phyloP scores from a whole-genome alignment of 2,797 vertebrate species.

The Manis crassicaudata region DNA sequence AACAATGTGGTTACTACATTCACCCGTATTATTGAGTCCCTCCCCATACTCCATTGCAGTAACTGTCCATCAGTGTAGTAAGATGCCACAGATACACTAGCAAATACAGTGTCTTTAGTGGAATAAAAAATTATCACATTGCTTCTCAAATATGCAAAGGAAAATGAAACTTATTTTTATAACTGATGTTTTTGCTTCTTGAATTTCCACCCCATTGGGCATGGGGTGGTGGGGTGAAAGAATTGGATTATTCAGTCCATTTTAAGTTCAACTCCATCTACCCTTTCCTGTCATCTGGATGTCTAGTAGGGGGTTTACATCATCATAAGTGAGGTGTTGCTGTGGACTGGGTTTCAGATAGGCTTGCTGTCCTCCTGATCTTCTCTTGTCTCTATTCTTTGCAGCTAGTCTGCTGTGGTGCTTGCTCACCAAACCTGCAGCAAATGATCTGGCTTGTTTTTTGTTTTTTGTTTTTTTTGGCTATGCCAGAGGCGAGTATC shows the following conservation, averaged over 20 bases:
- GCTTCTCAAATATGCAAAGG: neutral
- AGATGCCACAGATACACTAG: neutral
- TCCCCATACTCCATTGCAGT: too few relatives aligned
- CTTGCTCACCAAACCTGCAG: neutral
- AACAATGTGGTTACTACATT: too few relatives aligned
- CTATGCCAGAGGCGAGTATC: neutral
- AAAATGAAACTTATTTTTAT: neutral
- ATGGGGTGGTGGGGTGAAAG: neutral
- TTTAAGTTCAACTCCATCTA: neutral
- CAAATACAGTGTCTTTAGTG: neutral
- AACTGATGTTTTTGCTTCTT: neutral
- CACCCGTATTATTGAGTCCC: too few relatives aligned
- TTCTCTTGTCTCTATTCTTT: neutral
- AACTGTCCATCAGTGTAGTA: too few relatives aligned
- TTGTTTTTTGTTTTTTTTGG: neutral
- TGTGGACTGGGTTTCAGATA: neutral
- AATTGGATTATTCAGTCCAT: neutral
- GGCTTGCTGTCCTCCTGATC: neutral
- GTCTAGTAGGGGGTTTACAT: neutral
- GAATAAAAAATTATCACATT: neutral
- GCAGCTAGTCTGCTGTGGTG: neutral
- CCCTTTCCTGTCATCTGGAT: neutral
- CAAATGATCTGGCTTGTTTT: neutral
- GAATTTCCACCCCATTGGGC: neutral
- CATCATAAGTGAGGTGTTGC: neutral